Percentiles rank a stretch among this genome's conserved stretches.
Evolutionary conservation across 2,888 invertebrate genomes (phyloP).

Genomic region (Chloroclysta siterata): DNA sequence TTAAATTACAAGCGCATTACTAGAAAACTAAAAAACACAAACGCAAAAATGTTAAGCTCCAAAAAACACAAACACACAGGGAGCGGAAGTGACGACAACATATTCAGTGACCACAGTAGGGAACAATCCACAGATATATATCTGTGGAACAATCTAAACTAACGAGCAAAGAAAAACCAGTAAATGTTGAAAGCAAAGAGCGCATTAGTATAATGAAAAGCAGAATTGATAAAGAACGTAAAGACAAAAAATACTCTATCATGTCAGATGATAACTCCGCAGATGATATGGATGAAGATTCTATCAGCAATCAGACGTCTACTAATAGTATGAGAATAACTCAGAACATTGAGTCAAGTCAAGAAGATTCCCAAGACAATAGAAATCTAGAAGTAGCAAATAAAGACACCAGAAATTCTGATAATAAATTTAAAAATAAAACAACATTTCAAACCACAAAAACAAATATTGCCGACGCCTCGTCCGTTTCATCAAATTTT

Average conservation of each 20-base stretch:
- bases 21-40: constrained; percentile 20
- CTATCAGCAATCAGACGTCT: constrained; percentile 1
- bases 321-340: neutral
- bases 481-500: neutral
- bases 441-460: neutral
- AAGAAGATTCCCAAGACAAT: neutral
- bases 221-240: neutral
- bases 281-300: constrained; percentile 6
- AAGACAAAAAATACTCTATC: neutral
- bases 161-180: constrained; percentile 4
- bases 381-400: neutral
- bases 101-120: constrained; percentile 9
- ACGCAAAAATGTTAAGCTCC: constrained; percentile 6
- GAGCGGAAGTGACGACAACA: constrained; percentile 1
- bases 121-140: too few relatives aligned
- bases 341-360: neutral
- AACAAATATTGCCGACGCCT: neutral
- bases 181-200: constrained; percentile 1
- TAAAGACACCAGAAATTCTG: constrained; percentile 9
- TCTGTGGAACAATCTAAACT: too few relatives aligned
- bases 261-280: constrained; percentile 1
- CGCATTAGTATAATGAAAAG: constrained; percentile 6
- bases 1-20: constrained; percentile 48
- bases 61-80: constrained; percentile 9
- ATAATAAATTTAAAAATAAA: constrained; percentile 18